A percentile compares a stretch with the other conserved stretches of the same genome.
Conservation (phyloP, 2,888 invertebrate genomes). For the Apantesis nais region DNA sequence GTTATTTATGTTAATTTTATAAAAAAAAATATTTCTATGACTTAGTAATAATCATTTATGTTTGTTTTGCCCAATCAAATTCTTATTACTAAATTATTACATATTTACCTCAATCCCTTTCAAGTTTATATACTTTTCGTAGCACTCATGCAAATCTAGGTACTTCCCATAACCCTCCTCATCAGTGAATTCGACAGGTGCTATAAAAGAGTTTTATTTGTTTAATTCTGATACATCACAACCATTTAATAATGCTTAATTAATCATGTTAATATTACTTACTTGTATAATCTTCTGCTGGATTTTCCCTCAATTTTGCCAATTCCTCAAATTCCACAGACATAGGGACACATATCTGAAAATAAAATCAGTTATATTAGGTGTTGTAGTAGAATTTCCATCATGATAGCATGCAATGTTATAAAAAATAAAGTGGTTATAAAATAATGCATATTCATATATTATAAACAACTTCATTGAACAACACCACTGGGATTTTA, state of each 20-base stretch:
- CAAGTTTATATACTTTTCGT: conserved; percentile 97
- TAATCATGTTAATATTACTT: conserved; percentile 54
- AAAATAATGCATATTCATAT: no score
- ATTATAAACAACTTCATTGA: no score
- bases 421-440: no score
- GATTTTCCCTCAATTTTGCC: conserved; percentile 94
- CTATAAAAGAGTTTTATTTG: conserved; percentile 61
- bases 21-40: background rate
- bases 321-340: conserved; percentile 99
- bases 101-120: conserved; percentile 94
- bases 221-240: background rate
- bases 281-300: conserved; percentile 92
- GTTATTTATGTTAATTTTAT: no score
- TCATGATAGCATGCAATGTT: no score
- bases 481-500: no score
- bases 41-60: background rate
- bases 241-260: background rate
- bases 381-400: no score
- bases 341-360: conserved; percentile 96
- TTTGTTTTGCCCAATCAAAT: no score
- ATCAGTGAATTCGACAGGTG: conserved; percentile 98
- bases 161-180: conserved; percentile 99
- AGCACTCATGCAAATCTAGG: conserved; percentile 98
- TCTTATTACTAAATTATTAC: no score
- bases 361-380: no score